Evolutionary conservation across 1,140 invertebrate species (phyloP), one percentile per base, ranked within the genome.

Genomic region (Pteromalus puparum): DNA sequence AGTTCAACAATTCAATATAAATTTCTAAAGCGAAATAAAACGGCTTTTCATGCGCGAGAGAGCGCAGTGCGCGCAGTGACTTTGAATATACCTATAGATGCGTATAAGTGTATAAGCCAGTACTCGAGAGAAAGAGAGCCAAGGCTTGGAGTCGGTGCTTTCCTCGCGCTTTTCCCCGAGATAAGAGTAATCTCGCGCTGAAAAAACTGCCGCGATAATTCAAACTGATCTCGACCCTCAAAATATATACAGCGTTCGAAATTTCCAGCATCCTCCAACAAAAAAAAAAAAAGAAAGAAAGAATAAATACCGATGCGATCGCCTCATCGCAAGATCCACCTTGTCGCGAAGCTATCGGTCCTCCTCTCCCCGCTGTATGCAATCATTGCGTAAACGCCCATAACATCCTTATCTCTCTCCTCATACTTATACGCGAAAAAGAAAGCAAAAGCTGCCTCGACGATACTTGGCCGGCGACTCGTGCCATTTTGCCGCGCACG

Each of bases 331-430:
- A 80, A 48, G 13, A 78, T 72, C 34, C 77, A 82, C 46, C 48
- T 76, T 81, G 61, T 34, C 78, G 12, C 10, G 5, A 24, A 24
- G 70, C n/a, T 83, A 83, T 72, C 75, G 70, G 21, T 34, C 77
- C 30, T 26, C 24, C 42, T 34, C 77, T n/a, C 24, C 24, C 42
- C 70, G 68, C 30, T 61, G 5, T 21, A 46, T 72, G 79, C 81
- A 83, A 88, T 86, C 83, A 68, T 85, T 85, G 80, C 82, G 81
- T 76, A 85, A 85, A 82, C 67, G 72, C 24, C 67, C 28, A 13
- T 42, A 42, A 42, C 7, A 10, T 70, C 46, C 76, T 74, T 74
- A 74, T 81, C 46, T 53, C 26, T 15, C 26, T 28, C 6, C 10
- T 21, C 65, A 15, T 21, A 48, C 9, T 0, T 21, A 42, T 0